Evolutionary conservation across 2,888 invertebrate genomes (phyloP), one percentile per base, ranked within the genome.

Genomic region (Myopa tessellatipennis): DNA sequence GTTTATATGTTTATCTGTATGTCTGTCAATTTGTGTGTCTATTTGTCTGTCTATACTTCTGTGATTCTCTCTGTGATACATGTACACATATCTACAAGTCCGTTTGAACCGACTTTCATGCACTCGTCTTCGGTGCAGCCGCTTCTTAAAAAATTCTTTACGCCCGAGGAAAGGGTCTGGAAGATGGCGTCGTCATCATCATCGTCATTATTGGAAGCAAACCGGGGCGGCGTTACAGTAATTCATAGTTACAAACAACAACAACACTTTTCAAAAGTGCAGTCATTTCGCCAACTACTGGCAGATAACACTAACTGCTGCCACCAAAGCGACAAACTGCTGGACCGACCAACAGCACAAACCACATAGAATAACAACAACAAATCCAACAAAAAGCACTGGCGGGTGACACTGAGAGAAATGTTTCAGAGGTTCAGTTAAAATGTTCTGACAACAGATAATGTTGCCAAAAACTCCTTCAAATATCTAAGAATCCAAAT

Each of bases 231-330:
- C 38, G 72, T 38, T 40, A 61, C 72, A 72, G 60, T 72, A 72
- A 34, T 72, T 72, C 72, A 71, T 71, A 72, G 72, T 55, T 72
- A 14, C 38, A 58, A n/a, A 18, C 45, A 10, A 26, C 26, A 50
- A 52, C 69, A 34, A 14, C 50, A 69, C 69, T 40, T 69, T 69
- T 69, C 26, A 74, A 74, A 73, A 73, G 73, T 26, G 26, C 73
- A 73, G 63, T 74, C 63, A 74, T 74, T 74, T 65, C 16, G 63
- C 63, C 63, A 73, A 73, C 40, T 73, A 73, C 63, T 73, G 61
- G 73, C 74, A 74, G 74, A 65, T 74, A 65, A 74, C 26, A 55
- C 26, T 55, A 74, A 65, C 65, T 74, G 65, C 63, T 18, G 70
- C 70, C 16, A 34, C 69, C 45, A 34, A 50, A 36, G 38, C 55